Conservation (phyloP, 1,140 invertebrate genomes). For the Centruroides sculpturatus region DNA sequence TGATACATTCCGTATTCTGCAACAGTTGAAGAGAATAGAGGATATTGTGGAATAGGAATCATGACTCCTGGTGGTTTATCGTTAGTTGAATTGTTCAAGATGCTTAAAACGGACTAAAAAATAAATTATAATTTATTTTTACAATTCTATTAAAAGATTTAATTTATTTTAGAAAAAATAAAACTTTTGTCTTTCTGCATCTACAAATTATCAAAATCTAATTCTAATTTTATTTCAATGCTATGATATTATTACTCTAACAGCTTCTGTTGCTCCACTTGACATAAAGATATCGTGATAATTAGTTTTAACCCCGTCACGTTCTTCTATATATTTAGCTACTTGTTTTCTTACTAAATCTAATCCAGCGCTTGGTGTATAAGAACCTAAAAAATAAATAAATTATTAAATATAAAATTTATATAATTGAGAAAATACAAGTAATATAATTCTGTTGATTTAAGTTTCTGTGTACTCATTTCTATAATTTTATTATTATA, state of each 20-base stretch:
- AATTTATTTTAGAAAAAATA: too few species aligned
- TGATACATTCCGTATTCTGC: slow-evolving; percentile 74
- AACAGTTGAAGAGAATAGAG: slow-evolving; percentile 87
- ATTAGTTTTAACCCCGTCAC: slow-evolving; percentile 62
- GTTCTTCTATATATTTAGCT: slow-evolving; percentile 67
- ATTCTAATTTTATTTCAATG: too few species aligned
- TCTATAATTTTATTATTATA: too few species aligned
- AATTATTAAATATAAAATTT: neutral
- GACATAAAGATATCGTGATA: slow-evolving; percentile 72
- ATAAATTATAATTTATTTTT: slow-evolving; percentile 1
- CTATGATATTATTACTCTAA: slow-evolving; percentile 44
- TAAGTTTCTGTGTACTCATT: too few species aligned
- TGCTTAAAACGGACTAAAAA: slow-evolving; percentile 46
- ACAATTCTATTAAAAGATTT: neutral
- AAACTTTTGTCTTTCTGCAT: neutral
- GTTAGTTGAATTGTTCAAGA: slow-evolving; percentile 43
- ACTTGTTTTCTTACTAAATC: slow-evolving; percentile 78
- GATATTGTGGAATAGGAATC: slow-evolving; percentile 98
- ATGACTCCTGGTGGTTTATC: slow-evolving; percentile 62
- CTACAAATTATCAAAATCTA: too few species aligned
- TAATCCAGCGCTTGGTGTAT: slow-evolving; percentile 83
- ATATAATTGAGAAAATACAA: neutral
- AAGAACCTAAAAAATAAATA: slow-evolving; percentile 47
- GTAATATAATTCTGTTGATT: neutral
- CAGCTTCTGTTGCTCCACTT: slow-evolving; percentile 79